Conservation (phyloP, 2,113 vertebrate genomes). For the Trichechus manatus region DNA sequence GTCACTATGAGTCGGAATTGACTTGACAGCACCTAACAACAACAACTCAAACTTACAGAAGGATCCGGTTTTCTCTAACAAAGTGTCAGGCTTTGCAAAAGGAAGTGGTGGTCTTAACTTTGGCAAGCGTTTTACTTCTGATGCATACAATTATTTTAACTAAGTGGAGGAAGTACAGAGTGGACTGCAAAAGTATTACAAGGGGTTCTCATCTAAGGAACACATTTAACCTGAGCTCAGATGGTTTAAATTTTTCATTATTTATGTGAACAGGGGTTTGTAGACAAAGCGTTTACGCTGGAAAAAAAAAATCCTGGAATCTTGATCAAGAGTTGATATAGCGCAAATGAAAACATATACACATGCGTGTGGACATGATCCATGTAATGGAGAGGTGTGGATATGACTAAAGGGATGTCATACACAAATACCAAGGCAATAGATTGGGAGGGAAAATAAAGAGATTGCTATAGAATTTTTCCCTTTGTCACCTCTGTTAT, state of each 20-base stretch:
- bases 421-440: neutral
- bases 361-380: neutral
- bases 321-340: no score
- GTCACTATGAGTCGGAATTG: no score
- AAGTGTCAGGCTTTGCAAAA: neutral
- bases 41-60: no score
- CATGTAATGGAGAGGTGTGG: fast-evolving
- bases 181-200: fast-evolving
- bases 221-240: neutral
- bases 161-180: neutral
- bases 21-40: no score
- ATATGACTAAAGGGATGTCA: neutral
- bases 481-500: fast-evolving
- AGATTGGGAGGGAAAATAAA: fast-evolving
- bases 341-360: fast-evolving
- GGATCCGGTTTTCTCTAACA: fast-evolving
- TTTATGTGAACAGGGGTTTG: neutral
- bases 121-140: neutral
- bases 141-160: neutral
- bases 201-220: neutral
- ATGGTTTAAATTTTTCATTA: no score
- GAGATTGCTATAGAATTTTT: fast-evolving
- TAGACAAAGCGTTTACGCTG: neutral
- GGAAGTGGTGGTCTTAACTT: neutral
- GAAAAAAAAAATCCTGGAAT: no score